Conservation (phyloP, 2,797 vertebrate genomes). For the Myotis daubentonii region DNA sequence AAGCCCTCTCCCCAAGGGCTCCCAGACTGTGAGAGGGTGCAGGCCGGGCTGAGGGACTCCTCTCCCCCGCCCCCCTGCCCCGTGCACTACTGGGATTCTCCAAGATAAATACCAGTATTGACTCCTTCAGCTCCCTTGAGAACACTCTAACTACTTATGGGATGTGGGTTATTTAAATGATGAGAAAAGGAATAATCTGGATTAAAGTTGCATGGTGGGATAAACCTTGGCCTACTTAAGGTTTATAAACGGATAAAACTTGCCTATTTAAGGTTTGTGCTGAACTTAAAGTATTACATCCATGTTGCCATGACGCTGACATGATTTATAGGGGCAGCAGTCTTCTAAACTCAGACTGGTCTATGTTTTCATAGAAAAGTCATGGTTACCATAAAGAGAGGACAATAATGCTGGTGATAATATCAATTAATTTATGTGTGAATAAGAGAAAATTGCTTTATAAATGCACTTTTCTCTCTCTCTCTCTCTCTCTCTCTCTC, state of each 20-base stretch:
- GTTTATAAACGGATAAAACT: not conserved
- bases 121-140: not conserved
- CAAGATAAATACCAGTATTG: not conserved
- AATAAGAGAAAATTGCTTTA: not conserved
- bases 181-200: not conserved
- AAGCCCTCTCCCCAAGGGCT: too few relatives aligned
- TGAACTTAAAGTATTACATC: not conserved
- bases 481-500: not conserved
- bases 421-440: not conserved
- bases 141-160: not conserved
- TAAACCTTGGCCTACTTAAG: not conserved
- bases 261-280: not conserved
- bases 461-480: not conserved
- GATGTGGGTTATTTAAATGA: not conserved
- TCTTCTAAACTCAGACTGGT: not conserved
- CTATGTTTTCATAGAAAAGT: not conserved
- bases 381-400: not conserved
- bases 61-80: too few relatives aligned
- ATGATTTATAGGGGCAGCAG: not conserved
- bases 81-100: not conserved
- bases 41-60: too few relatives aligned
- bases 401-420: not conserved
- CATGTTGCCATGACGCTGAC: not conserved
- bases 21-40: too few relatives aligned
- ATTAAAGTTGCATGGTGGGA: not conserved